Evolutionary conservation across 2,888 invertebrate genomes (phyloP), one percentile per base, ranked within the genome.

Genomic region (Ephialtes manifestator): DNA sequence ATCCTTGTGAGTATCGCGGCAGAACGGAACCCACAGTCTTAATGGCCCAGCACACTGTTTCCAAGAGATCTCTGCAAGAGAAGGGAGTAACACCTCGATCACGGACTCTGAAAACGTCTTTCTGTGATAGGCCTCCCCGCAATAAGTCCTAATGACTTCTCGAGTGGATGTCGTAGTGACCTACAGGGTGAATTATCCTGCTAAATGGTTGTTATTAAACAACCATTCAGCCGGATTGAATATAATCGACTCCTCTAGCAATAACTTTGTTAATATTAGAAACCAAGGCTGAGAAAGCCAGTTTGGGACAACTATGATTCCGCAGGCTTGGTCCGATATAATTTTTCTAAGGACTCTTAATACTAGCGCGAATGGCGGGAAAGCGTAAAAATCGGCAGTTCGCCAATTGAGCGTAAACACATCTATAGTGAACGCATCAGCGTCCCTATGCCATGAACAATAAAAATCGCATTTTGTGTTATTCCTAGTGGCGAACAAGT

Each of bases 291-390:
- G 80, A 24, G 65, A 72, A 8, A 65, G 67, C 72, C 72, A 72
- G 39, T 80, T 80, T 71, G 80, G 85, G 11, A 72, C 83, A n/a
- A 83, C 75, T n/a, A 80, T 20, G 70, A 81, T 72, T 4, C 86
- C 81, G 15, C 31, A 15, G 7, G 84, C 80, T 63, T 68, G 15
- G 67, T 86, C 81, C n/a, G 60, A 35, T 20, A 81, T 79, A 24
- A 81, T 65, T 28, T 87, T 87, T 70, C 81, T 60, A 11, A 76
- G 39, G 20, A 65, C 51, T 75, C 63, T 65, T 18, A 82, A 55
- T 18, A 78, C 63, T n/a, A 86, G 31, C 3, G 84, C 79, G n/a
- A 84, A 87, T 11, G 86, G 86, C 10, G 87, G 85, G 46, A 87
- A 87, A 4, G 87, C 85, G 63, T 85, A 81, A 35, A 85, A 86